Percentiles rank a stretch among this genome's conserved stretches.
Evolutionary conservation across 1,140 invertebrate species (phyloP).

Genomic region (Pomacea maculata): DNA sequence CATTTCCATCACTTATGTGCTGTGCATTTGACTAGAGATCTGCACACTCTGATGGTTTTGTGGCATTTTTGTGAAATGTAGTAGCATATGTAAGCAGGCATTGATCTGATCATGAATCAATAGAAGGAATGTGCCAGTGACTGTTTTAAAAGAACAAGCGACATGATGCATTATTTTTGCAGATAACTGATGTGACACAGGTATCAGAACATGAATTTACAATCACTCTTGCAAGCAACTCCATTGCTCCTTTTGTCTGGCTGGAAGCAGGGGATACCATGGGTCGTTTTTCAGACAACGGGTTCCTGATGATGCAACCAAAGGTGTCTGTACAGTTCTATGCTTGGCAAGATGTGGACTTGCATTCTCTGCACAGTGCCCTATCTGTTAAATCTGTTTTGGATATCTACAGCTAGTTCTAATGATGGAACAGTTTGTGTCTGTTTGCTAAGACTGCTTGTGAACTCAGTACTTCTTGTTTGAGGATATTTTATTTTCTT

Average conservation of each 20-base stretch:
- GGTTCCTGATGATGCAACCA: constrained; percentile 67
- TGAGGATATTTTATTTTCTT: too few species aligned
- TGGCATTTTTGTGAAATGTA: too few species aligned
- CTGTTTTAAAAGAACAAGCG: too few species aligned
- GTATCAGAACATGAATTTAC: constrained; percentile 25
- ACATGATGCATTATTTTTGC: not conserved
- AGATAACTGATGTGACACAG: constrained; percentile 26
- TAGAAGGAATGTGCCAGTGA: too few species aligned
- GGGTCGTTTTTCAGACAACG: constrained; percentile 75
- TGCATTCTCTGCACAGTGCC: constrained; percentile 33
- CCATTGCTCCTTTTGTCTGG: constrained; percentile 75
- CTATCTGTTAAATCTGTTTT: constrained; percentile 57
- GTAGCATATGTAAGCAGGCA: too few species aligned
- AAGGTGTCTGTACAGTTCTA: constrained; percentile 52
- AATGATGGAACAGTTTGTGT: not conserved
- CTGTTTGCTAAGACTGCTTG: not conserved
- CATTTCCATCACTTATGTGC: too few species aligned
- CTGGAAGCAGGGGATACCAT: constrained; percentile 66
- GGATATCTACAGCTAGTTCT: constrained; percentile 42
- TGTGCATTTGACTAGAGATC: too few species aligned
- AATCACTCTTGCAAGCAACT: constrained; percentile 64
- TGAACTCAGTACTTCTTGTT: too few species aligned
- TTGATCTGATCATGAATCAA: too few species aligned
- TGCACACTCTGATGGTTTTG: too few species aligned
- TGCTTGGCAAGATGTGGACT: constrained; percentile 48